These are phyloP conservation scores for Serripes groenlandicus DNA, from an alignment of 2,888 invertebrate genomes.

Conservation along the genomic window DNA sequence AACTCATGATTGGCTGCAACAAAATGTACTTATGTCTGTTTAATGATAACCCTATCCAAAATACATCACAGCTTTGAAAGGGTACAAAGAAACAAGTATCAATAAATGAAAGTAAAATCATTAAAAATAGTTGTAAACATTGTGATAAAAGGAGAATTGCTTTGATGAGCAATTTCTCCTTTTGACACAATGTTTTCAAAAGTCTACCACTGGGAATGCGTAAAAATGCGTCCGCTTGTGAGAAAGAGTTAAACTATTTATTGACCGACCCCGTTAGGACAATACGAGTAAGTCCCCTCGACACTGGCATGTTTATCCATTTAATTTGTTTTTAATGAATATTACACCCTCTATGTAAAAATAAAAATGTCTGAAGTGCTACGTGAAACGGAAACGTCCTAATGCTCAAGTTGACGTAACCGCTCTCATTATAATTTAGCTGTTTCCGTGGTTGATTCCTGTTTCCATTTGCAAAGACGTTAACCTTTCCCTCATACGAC, in stretches of 20 bases:
- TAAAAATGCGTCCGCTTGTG: background rate
- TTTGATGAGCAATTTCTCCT: background rate
- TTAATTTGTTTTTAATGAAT: constrained; percentile 32
- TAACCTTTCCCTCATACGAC: no score
- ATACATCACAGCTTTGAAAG: no score
- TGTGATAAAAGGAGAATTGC: background rate
- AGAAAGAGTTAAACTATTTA: background rate
- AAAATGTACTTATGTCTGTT: no score
- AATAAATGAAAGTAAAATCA: no score
- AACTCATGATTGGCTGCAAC: no score
- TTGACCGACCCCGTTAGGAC: constrained; percentile 7
- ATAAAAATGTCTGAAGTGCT: constrained; percentile 23
- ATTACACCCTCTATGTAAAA: constrained; percentile 13
- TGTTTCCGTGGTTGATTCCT: no score
- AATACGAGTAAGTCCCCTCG: background rate
- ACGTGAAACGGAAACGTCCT: background rate
- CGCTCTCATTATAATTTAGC: no score
- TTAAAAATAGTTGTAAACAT: no score
- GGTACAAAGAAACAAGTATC: no score
- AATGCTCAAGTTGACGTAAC: background rate
- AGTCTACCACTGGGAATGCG: background rate
- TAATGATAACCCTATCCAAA: no score
- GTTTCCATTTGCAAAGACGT: no score
- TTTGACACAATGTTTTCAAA: background rate
- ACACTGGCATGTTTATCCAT: constrained; percentile 26